phyloP scores from a whole-genome alignment of 2,113 vertebrate species.

The Neopipo cinnamomea region DNA sequence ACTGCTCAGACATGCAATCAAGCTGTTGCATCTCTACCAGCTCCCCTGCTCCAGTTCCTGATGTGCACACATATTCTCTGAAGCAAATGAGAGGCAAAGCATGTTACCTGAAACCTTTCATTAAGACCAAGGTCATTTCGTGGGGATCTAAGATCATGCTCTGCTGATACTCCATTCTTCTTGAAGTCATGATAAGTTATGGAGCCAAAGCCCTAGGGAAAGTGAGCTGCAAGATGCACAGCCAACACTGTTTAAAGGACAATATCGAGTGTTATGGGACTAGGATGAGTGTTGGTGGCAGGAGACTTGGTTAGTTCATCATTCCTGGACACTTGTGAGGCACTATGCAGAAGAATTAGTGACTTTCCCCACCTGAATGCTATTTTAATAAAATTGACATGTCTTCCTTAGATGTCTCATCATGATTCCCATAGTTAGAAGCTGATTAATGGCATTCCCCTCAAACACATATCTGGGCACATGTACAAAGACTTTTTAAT shows the following conservation, averaged over 20 bases:
- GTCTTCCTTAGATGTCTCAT: constrained; percentile 27
- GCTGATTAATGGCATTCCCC: constrained; percentile 47
- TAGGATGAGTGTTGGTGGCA: not conserved
- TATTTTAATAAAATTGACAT: constrained; percentile 14
- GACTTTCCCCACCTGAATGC: constrained; percentile 24
- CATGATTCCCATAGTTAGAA: constrained; percentile 40
- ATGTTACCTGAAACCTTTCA: not conserved
- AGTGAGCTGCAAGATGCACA: not conserved
- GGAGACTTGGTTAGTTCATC: not conserved
- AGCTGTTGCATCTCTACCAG: not conserved
- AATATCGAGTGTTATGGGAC: not conserved
- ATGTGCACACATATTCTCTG: not conserved
- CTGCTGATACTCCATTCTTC: not conserved
- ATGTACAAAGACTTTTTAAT: constrained; percentile 48
- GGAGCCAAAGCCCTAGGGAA: not conserved
- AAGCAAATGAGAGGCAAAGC: not conserved
- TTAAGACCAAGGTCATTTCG: not conserved
- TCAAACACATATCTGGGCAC: constrained; percentile 60
- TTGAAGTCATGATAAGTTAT: not conserved
- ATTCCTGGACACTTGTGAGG: not conserved
- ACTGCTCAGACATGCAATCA: not conserved
- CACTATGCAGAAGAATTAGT: not conserved
- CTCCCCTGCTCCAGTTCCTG: not conserved
- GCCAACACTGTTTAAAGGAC: not conserved
- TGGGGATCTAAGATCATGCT: not conserved